Evolutionary conservation across 2,113 vertebrate species (phyloP).

Genomic region (Labeo catla): DNA sequence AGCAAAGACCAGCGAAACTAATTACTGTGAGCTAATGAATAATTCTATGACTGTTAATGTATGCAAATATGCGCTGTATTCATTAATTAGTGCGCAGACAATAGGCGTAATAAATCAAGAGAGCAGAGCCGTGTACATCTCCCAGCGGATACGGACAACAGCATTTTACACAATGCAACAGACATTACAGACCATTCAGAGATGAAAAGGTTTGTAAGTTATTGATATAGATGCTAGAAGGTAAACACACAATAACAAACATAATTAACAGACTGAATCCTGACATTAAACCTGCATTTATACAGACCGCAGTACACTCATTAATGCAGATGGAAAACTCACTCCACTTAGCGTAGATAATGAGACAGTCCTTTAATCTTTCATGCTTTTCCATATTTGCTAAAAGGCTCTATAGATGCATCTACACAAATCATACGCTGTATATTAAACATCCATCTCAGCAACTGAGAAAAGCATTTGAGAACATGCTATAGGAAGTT

Average conservation of each 20-base stretch:
- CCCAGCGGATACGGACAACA: not conserved
- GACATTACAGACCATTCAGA: not conserved
- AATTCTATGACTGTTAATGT: constrained; percentile 30
- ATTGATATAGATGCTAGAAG: constrained; percentile 4
- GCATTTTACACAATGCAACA: not conserved
- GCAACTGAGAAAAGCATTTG: not conserved
- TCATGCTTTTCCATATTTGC: not conserved
- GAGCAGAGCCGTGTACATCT: not conserved
- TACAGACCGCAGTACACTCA: constrained; percentile 17
- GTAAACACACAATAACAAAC: constrained; percentile 8
- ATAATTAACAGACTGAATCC: constrained; percentile 37
- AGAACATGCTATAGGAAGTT: not conserved
- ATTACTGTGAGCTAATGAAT: constrained; percentile 44
- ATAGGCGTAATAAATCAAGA: constrained; percentile 36
- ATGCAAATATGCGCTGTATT: constrained; percentile 46
- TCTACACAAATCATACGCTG: not conserved
- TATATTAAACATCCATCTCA: not conserved
- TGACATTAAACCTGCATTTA: constrained; percentile 5
- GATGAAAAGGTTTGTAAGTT: not conserved
- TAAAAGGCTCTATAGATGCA: not conserved
- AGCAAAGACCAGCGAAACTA: constrained; percentile 21
- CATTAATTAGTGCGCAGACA: constrained; percentile 27
- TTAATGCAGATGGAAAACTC: constrained; percentile 9
- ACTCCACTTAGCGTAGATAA: constrained; percentile 17
- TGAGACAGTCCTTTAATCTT: constrained; percentile 1